Base-by-base conservation (phyloP, 2,797 vertebrate genomes). In the Emys orbicularis region DNA sequence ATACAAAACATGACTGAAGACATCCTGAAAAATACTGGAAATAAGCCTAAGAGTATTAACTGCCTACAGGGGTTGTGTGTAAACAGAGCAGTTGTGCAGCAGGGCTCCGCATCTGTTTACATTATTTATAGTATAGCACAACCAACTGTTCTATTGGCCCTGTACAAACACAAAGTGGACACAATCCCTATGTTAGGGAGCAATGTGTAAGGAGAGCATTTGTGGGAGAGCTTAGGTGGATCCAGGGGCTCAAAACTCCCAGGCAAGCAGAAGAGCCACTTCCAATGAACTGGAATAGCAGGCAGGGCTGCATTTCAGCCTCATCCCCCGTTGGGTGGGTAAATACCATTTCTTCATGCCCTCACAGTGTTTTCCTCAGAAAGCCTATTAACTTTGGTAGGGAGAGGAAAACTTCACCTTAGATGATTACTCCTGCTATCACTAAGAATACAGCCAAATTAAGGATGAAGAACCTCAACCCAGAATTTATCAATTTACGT, bases 21-120 rank as follows among this genome's bases (percentile, higher is more conserved):
- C 3, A 72, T 29, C 8, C 29, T 84, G 76, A 59, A 72, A 52
- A 94, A 93, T 37, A 37, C 65, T 11, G 5, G 83, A 89, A 91
- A 9, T 1, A 0, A 65, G 81, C 5, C 49, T 90, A 27, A 88
- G 84, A 90, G 12, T 11, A 56, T 41, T 15, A 41, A 56, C 21
- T 56, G n/a, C 16, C 79, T 29, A 56, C 3, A 29, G 53, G 8
- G 21, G 23, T 25, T 25, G n/a, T 54, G n/a, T 41, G 37, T 25
- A 54, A 81, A 81, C 9, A 37, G 1, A 81, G 10, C 54, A 52
- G 68, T n/a, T 74, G 44, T 37, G 16, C n/a, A 74, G 76, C 11
- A 49, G 41, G 54, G 6, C 25, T 37, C 59, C 25, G 12, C 27
- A 37, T 65, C 52, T 47, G 15, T 19, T 80, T 11, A 49, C 6